These are phyloP conservation scores for Drepana falcataria DNA, from an alignment of 2,888 invertebrate species.

Conservation along the genomic window DNA sequence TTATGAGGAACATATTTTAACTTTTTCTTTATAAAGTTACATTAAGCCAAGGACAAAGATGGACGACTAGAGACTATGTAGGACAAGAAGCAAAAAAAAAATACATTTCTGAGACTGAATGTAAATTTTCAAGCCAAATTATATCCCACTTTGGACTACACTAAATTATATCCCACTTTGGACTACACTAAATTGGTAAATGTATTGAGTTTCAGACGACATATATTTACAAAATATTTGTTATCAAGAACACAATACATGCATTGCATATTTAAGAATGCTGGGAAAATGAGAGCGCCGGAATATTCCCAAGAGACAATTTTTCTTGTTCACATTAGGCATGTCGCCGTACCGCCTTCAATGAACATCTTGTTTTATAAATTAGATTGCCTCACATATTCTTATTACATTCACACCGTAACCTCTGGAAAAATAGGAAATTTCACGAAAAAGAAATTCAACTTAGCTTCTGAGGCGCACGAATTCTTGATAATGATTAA, in stretches of 20 bases:
- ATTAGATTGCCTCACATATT: constrained; percentile 2
- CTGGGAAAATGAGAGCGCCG: background rate
- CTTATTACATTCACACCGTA: background rate
- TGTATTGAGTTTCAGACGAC: background rate
- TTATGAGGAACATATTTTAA: too few species aligned
- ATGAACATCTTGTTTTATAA: constrained; percentile 19
- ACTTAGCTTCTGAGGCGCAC: background rate
- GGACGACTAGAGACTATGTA: too few species aligned
- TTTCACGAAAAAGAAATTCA: background rate
- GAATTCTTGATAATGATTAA: background rate
- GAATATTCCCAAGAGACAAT: constrained; percentile 7
- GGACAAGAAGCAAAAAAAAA: too few species aligned
- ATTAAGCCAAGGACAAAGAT: too few species aligned
- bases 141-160: too few species aligned
- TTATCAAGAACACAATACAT: background rate
- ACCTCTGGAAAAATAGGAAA: background rate
- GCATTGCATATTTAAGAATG: constrained; percentile 2
- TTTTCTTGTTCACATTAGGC: constrained; percentile 23
- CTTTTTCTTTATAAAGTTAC: too few species aligned
- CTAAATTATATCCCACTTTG: too few species aligned
- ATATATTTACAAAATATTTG: background rate
- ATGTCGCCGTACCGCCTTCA: constrained; percentile 18
- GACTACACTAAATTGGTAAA: background rate
- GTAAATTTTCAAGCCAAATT: too few species aligned
- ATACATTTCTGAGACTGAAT: too few species aligned